Conservation (phyloP, 2,888 invertebrate species). For the Agriopis leucophaearia region DNA sequence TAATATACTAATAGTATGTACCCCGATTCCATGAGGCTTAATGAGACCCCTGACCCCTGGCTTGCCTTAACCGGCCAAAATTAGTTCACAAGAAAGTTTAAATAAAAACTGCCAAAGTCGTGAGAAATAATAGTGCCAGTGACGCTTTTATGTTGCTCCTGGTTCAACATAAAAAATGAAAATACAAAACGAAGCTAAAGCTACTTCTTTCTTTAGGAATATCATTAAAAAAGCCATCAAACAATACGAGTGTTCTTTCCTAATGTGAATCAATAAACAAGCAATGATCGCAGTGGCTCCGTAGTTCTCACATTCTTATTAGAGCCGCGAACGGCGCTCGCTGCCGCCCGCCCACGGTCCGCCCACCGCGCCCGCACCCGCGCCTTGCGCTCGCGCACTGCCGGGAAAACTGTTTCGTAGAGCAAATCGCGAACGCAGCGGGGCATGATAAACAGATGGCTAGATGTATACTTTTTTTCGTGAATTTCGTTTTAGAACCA, state of each 20-base stretch:
- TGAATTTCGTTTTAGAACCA: too few relatives aligned
- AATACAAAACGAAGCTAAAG: not conserved
- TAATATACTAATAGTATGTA: too few relatives aligned
- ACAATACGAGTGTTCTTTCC: constrained; percentile 12
- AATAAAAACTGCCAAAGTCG: not conserved
- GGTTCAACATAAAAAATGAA: not conserved
- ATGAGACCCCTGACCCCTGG: too few relatives aligned
- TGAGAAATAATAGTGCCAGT: not conserved
- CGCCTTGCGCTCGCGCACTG: constrained; percentile 5
- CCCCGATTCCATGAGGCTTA: too few relatives aligned
- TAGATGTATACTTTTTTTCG: too few relatives aligned
- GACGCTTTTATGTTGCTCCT: not conserved
- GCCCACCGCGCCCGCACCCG: constrained; percentile 17
- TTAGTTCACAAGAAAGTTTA: not conserved
- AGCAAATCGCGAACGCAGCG: constrained; percentile 14
- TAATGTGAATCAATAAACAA: constrained; percentile 20
- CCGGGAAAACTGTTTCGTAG: constrained; percentile 16
- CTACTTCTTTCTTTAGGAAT: not conserved
- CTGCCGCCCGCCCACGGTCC: constrained; percentile 20
- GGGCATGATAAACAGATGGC: too few relatives aligned
- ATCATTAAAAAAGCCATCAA: constrained; percentile 9
- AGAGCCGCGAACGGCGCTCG: constrained; percentile 2
- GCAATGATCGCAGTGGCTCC: constrained; percentile 19
- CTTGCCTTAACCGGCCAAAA: not conserved
- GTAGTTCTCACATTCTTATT: constrained; percentile 28